Evolutionary conservation across 64 coral and sea anemone genomes (phyloP), one percentile per base, ranked within the genome.

Genomic region (Anthopleura sola): DNA sequence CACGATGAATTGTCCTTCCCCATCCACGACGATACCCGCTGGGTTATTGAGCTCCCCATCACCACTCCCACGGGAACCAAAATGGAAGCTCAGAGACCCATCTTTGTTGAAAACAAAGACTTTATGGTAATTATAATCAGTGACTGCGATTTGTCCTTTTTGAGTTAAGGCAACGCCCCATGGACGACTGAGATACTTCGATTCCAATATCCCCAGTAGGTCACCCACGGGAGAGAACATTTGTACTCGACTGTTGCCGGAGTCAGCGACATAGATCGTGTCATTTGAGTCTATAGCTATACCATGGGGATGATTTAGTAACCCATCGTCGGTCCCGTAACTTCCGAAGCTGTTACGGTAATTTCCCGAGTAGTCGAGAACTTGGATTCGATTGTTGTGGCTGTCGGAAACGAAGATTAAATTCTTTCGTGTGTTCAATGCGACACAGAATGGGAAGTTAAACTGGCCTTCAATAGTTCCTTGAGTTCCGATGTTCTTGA

Each of bases 341-440:
- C 83, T 82, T 10, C 92, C 92, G 36, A 94, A 82, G 66, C 87
- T 86, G 36, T 78, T 58, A 23, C 82, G 49, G 26, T 90, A 86
- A 64, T 89, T 82, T 44, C 87, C 87, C 60, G 87, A 46, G 56
- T 21, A 60, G 20, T 87, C 88, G 44, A 94, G 36, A 11, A 90
- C 55, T 34, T 90, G 92, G 29, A 94, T 56, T 57, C 92, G 77
- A 84, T 94, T 87, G 76, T 94, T 94, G 77, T 94, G 92, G 74
- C 87, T 68, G 37, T 94, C 92, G 13, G 92, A 90, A 75, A 94
- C 92, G 37, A 86, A 49, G 21, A 94, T 53, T 13, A 82, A 38
- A 33, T 77, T 86, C 46, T 78, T 78, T 49, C 56, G 76, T 76
- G 62, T 77, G 20, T 80, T 86, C 15, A 89, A 37, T 0, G 87